Evolutionary conservation across 2,113 vertebrate species (phyloP).

Genomic region (Onychorhynchus coronatus): DNA sequence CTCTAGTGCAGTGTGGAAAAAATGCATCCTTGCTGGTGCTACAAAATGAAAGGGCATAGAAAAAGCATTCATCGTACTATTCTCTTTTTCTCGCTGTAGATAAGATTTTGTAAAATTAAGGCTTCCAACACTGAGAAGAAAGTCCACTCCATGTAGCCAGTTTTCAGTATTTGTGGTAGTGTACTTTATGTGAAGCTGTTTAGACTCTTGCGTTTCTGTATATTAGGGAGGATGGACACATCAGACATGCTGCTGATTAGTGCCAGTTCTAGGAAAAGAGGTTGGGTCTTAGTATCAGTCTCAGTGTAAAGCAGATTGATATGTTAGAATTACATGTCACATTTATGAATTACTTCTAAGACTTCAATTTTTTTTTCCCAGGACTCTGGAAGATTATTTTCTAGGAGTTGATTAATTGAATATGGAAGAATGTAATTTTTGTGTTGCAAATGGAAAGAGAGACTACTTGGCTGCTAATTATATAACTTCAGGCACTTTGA

Average conservation of each 20-base stretch:
- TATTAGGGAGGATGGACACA: background rate
- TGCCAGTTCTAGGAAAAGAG: background rate
- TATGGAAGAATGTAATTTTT: background rate
- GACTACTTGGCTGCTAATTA: background rate
- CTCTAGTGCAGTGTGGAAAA: accelerated
- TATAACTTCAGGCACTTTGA: background rate
- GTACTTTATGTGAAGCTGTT: background rate
- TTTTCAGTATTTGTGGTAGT: background rate
- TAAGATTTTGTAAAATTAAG: background rate
- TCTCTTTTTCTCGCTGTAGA: background rate
- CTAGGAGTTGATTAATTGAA: background rate
- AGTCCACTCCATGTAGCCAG: background rate
- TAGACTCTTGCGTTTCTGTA: background rate
- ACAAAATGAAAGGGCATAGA: background rate
- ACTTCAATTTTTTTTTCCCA: background rate
- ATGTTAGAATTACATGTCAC: background rate
- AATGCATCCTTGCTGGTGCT: background rate
- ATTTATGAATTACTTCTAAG: background rate
- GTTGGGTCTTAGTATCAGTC: background rate
- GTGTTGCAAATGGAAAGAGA: background rate
- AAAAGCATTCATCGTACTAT: background rate
- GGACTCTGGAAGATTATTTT: background rate
- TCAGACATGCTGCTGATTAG: background rate
- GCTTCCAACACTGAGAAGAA: background rate
- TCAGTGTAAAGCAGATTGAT: background rate